Percentiles rank a stretch among this genome's conserved stretches.
Conservation (phyloP, 1,140 invertebrate genomes). For the Rhynchophorus ferrugineus region DNA sequence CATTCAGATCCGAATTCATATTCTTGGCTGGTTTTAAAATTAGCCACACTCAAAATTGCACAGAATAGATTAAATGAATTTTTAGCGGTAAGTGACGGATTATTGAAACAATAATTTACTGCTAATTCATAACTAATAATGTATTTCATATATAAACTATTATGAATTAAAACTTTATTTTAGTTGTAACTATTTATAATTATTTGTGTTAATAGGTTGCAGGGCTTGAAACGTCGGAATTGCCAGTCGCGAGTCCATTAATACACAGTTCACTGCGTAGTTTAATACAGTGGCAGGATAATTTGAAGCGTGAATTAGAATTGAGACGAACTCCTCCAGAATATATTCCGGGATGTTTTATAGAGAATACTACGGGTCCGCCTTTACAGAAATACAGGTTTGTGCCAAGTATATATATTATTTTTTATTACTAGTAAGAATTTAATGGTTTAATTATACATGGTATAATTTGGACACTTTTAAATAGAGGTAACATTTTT, state of each 20-base stretch:
- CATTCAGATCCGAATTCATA: slow-evolving; percentile 89
- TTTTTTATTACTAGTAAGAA: background rate
- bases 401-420: background rate
- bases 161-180: slow-evolving; percentile 10
- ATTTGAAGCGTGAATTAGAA: slow-evolving; percentile 65
- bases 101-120: slow-evolving; percentile 1
- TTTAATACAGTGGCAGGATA: slow-evolving; percentile 82
- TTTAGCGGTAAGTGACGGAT: slow-evolving; percentile 40
- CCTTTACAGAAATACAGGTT: slow-evolving; percentile 86
- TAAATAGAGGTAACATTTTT: slow-evolving; percentile 11
- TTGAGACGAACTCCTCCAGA: slow-evolving; percentile 64
- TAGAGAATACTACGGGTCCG: slow-evolving; percentile 61
- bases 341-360: slow-evolving; percentile 80
- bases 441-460: slow-evolving; percentile 4
- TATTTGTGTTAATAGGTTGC: slow-evolving; percentile 33
- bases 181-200: no score
- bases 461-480: background rate
- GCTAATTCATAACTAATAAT: slow-evolving; percentile 9
- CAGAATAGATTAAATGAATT: slow-evolving; percentile 73
- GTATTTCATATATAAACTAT: background rate
- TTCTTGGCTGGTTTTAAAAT: slow-evolving; percentile 88
- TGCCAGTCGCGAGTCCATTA: slow-evolving; percentile 89
- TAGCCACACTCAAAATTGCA: slow-evolving; percentile 78
- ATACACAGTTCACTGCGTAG: slow-evolving; percentile 82
- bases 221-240: slow-evolving; percentile 52